Conservation (phyloP, 2,113 vertebrate species). For the Dromiciops gliroides region DNA sequence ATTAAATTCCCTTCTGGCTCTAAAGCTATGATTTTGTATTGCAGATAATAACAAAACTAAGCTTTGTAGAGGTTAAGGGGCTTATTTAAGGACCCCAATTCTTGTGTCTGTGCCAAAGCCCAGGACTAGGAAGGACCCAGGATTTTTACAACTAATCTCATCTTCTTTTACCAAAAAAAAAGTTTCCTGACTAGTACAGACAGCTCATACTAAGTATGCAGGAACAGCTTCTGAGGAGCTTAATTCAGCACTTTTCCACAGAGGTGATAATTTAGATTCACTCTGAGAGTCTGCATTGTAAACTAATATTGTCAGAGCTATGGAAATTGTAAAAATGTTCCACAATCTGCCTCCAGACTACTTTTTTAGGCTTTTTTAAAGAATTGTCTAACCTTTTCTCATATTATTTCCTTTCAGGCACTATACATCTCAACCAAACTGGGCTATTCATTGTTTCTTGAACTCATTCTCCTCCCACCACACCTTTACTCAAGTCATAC, state of each 20-base stretch:
- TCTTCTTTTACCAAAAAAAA: neutral
- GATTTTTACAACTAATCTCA: neutral
- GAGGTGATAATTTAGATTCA: neutral
- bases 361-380: neutral
- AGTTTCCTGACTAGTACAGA: neutral
- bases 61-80: neutral
- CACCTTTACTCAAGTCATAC: neutral
- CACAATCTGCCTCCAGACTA: neutral
- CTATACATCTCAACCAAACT: neutral
- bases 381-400: neutral
- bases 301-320: neutral
- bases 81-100: neutral
- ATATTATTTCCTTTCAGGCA: neutral
- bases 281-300: neutral
- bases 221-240: neutral
- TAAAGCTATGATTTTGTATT: neutral
- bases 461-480: neutral
- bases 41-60: neutral
- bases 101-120: neutral
- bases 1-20: neutral
- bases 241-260: neutral
- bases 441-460: neutral
- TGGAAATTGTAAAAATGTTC: neutral
- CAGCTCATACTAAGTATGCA: neutral
- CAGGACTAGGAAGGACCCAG: neutral